These are phyloP conservation scores for Carlito syrichta DNA, from an alignment of 2,113 vertebrate genomes.

Conservation along the genomic window DNA sequence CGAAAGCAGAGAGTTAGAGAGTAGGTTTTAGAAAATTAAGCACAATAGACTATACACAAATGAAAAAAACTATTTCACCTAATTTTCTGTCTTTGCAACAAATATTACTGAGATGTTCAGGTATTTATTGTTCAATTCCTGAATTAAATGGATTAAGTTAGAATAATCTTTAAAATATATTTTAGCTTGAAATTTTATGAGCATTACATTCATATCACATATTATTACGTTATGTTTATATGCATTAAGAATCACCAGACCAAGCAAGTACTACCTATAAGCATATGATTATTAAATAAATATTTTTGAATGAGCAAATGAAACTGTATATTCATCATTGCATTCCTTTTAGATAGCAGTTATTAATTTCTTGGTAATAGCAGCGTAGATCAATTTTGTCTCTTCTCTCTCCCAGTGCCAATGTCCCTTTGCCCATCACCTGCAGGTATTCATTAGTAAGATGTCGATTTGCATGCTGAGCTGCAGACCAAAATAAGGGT, in stretches of 20 bases:
- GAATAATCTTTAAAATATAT: neutral
- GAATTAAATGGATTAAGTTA: neutral
- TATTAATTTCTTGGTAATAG: neutral
- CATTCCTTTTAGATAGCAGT: neutral
- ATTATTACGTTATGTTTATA: neutral
- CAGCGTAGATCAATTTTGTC: neutral
- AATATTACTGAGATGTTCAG: neutral
- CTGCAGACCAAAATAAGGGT: slow-evolving; percentile 42
- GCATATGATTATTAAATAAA: neutral
- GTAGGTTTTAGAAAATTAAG: neutral
- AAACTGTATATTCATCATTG: neutral
- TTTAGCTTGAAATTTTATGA: neutral
- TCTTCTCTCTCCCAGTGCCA: neutral
- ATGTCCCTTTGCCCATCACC: neutral
- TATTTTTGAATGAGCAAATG: neutral
- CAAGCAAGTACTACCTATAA: neutral
- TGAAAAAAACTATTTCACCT: neutral
- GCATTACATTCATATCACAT: neutral
- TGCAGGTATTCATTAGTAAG: slow-evolving; percentile 42
- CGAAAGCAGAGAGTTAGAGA: neutral
- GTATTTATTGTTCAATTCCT: neutral
- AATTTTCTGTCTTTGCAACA: neutral
- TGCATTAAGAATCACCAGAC: neutral
- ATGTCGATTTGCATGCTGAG: neutral
- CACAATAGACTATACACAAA: neutral